Evolutionary conservation across 2,888 invertebrate genomes (phyloP), one percentile per base, ranked within the genome.

Genomic region (Branchellion lobata): DNA sequence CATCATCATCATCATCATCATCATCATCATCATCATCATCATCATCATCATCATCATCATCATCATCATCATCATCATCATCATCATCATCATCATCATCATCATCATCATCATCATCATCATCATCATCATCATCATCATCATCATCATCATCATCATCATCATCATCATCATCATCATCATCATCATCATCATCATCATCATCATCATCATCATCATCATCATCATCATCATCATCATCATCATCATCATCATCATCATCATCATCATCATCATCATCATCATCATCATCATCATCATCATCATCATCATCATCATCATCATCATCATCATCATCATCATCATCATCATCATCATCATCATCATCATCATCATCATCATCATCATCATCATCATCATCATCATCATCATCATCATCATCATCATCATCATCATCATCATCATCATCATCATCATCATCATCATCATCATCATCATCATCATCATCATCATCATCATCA

Each of bases 51-150:
- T 78, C 36, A 79, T 79, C 76, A 79, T 79, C 76, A 79, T 79
- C 76, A 61, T 80, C 75, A 79, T 79, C 75, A 61, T 74, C 68
- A 72, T 80, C 79, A 73, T 80, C 79, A 80, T 79, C 74, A 80
- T 80, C 57, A 51, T 79, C 78, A 80, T 80, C 78, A 80, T 80
- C 78, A 80, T 80, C 72, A 79, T 80, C 78, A 79, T 85, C 93
- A 8, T 21, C 80, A 11, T 73, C 34, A 33, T 79, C 47, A 34
- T 73, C 36, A 33, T 79, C 33, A 34, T 73, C 33, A 1, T 77
- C 33, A 40, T 77, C 33, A 72, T 72, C 36, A 72, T 72, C 36
- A 72, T 65, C 29, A 65, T 71, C 53, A 79, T 79, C 75, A 61
- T 79, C 68, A 72, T 80, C 79, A 73, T 80, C 74, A 80, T 79